These are phyloP conservation scores for Danionella cerebrum DNA, from an alignment of 2,113 vertebrate species.

Conservation along the genomic window DNA sequence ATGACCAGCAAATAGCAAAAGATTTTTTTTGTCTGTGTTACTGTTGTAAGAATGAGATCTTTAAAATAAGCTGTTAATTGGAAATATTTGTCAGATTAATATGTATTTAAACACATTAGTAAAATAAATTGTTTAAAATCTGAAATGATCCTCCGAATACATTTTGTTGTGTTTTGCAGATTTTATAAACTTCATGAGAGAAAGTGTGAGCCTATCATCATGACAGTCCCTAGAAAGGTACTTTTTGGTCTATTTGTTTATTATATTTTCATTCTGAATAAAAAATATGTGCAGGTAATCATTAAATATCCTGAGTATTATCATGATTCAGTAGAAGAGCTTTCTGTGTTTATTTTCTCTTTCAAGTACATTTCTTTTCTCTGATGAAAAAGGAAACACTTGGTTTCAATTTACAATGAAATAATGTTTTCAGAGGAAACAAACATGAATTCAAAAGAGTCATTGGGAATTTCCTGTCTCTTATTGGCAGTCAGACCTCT, in stretches of 20 bases:
- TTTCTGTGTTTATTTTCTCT: background rate
- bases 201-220: constrained; percentile 96
- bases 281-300: background rate
- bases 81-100: background rate
- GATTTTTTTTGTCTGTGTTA: too few relatives aligned
- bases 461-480: background rate
- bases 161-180: constrained; percentile 54
- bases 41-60: too few relatives aligned
- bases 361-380: background rate
- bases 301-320: background rate
- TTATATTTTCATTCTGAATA: background rate
- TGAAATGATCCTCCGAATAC: too few relatives aligned
- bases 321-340: background rate
- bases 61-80: too few relatives aligned
- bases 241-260: background rate
- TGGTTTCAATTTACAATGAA: background rate
- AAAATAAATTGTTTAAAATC: too few relatives aligned
- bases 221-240: constrained; percentile 97
- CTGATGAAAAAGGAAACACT: background rate
- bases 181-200: constrained; percentile 99
- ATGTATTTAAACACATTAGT: too few relatives aligned
- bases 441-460: background rate
- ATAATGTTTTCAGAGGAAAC: background rate
- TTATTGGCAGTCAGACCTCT: constrained; percentile 82
- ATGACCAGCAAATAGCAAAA: too few relatives aligned